Conservation (phyloP, 2,888 invertebrate genomes). For the Beris chalybata region DNA sequence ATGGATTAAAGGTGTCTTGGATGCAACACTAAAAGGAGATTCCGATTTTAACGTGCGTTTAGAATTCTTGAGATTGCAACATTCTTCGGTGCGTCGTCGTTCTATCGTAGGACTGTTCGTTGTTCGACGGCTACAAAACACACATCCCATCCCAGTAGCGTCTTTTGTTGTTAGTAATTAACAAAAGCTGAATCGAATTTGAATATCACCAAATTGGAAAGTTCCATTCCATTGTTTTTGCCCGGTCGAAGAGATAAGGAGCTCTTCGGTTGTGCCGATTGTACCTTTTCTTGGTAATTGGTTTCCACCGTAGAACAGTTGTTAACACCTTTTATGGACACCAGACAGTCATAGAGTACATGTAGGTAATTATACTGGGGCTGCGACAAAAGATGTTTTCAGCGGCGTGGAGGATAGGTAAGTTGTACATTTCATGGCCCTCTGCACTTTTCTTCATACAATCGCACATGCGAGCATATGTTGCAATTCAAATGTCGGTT, state of each 20-base stretch:
- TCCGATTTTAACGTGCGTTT: too few relatives aligned
- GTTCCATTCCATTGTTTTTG: constrained; percentile 26
- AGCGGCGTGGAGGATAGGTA: too few relatives aligned
- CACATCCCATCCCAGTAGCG: neutral
- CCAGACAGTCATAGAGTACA: constrained; percentile 26
- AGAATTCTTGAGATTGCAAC: too few relatives aligned
- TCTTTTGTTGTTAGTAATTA: constrained; percentile 14
- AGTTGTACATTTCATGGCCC: neutral
- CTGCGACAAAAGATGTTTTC: constrained; percentile 19
- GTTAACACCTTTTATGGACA: constrained; percentile 27
- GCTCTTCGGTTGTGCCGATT: neutral
- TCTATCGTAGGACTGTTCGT: too few relatives aligned
- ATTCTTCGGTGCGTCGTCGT: too few relatives aligned
- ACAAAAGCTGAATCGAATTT: constrained; percentile 17
- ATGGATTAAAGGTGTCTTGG: too few relatives aligned
- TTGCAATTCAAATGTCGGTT: neutral
- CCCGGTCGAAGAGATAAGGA: constrained; percentile 10
- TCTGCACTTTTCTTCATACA: neutral
- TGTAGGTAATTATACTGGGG: constrained; percentile 18
- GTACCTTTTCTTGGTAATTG: constrained; percentile 22
- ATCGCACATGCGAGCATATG: neutral
- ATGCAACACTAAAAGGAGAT: too few relatives aligned
- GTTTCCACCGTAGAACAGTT: constrained; percentile 22
- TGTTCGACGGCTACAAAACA: too few relatives aligned
- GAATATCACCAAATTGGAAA: constrained; percentile 24